These are phyloP conservation scores for Megaceryle torquata DNA, from an alignment of 2,113 vertebrate species.

Conservation along the genomic window DNA sequence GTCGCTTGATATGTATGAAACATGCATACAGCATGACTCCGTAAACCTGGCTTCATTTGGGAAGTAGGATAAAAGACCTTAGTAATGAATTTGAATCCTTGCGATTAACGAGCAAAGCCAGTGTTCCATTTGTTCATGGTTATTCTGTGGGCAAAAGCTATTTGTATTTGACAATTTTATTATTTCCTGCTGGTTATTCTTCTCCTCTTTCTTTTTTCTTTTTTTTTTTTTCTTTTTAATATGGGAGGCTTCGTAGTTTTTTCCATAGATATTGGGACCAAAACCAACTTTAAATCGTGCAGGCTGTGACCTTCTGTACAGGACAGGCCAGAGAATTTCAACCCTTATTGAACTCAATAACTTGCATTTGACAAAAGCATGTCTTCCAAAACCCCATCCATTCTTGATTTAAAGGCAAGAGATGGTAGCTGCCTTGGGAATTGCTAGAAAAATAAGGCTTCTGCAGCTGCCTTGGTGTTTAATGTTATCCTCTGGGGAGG, in stretches of 20 bases:
- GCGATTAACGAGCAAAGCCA: neutral
- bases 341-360: constrained; percentile 18
- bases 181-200: neutral
- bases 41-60: neutral
- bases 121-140: neutral
- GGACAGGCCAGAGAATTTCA: constrained; percentile 12
- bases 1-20: neutral
- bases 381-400: constrained; percentile 36
- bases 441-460: constrained; percentile 18
- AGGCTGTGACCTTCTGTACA: neutral
- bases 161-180: neutral
- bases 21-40: neutral
- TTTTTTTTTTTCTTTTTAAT: neutral
- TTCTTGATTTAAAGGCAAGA: constrained; percentile 18
- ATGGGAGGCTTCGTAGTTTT: neutral
- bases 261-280: neutral
- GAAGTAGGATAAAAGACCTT: neutral
- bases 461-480: constrained; percentile 33
- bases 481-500: neutral
- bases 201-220: too few species aligned
- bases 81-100: neutral
- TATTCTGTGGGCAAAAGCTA: neutral
- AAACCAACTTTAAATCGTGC: constrained; percentile 17
- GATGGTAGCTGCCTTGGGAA: constrained; percentile 36
- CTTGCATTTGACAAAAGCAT: neutral